phyloP scores from a whole-genome alignment of 2,888 invertebrate genomes.

The Trissoscelio sp. region DNA sequence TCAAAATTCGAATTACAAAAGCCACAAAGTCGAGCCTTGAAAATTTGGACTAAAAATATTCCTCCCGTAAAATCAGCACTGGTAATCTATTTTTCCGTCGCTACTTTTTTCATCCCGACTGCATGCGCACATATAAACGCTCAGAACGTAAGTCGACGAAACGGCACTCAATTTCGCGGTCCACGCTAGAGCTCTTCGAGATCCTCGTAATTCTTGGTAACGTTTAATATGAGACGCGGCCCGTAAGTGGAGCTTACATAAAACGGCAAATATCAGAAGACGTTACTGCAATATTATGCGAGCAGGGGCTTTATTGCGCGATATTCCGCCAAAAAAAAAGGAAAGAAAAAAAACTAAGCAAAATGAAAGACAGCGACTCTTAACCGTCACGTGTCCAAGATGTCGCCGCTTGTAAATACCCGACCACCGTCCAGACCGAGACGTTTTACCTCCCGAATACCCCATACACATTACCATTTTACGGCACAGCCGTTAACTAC shows the following conservation, averaged over 20 bases:
- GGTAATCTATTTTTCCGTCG: conserved; percentile 44
- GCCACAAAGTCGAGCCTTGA: too few relatives aligned
- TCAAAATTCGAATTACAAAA: too few relatives aligned
- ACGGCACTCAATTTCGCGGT: conserved; percentile 70
- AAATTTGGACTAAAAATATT: too few relatives aligned
- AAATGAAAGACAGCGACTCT: conserved; percentile 66
- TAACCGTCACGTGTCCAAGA: conserved; percentile 79
- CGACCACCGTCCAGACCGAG: conserved; percentile 13
- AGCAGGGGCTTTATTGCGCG: conserved; percentile 77
- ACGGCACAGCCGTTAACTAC: conserved; percentile 14
- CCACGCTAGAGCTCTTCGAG: conserved; percentile 57
- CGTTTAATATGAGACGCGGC: conserved; percentile 79
- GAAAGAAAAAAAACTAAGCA: conserved; percentile 48
- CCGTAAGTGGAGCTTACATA: conserved; percentile 78
- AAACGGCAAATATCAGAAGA: conserved; percentile 81
- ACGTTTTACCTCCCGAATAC: conserved; percentile 12
- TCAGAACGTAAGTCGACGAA: conserved; percentile 55
- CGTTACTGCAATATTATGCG: conserved; percentile 81
- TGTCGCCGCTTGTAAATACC: conserved; percentile 73
- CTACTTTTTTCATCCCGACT: conserved; percentile 35
- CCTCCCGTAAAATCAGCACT: conserved; percentile 26
- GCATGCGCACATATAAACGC: conserved; percentile 28
- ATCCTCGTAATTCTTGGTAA: conserved; percentile 78
- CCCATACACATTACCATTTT: conserved; percentile 30
- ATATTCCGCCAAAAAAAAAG: conserved; percentile 70